Base-by-base conservation (phyloP, 2,888 invertebrate species). In the Plagodis pulveraria region DNA sequence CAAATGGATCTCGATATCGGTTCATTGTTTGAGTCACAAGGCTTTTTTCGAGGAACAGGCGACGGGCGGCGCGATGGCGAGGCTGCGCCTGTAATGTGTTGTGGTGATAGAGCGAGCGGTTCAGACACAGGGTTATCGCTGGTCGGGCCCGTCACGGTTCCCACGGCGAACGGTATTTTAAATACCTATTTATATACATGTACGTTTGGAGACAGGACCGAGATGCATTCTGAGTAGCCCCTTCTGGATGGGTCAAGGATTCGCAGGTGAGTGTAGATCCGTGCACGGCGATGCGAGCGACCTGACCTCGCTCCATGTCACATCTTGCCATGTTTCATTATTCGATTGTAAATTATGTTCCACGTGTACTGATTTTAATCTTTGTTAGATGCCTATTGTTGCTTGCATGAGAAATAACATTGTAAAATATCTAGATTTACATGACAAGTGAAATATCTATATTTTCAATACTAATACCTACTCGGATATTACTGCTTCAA, bases 201-300 rank as follows among this genome's bases (percentile, higher is more conserved):
- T 86, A 85, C 72, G 79, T 84, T 83, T 84, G 84, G 91, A 82
- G 91, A 91, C 91, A 91, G 91, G 87, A 89, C 84, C 76, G 80
- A 74, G 81, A 78, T 84, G 83, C 87, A 87, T 87, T 88, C 84
- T 83, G 84, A 89, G 89, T 89, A 90, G 89, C 88, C 89, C 90
- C 90, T 90, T 87, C 91, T 87, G 89, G 91, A 91, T 91, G 90
- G 91, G 91, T 92, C 91, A 91, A 92, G 91, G 91, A 90, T 91
- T 77, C 78, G 71, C 73, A 80, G 86, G 89, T 84, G 89, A 91
- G 86, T 87, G 90, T 84, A 85, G 83, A 88, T 89, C 87, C 84
- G 83, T 80, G 80, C 84, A 80, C 81, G 83, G 68, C 80, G 76
- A 71, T 71, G 77, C 80, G 79, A 77, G 75, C 78, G 84, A 86